phyloP scores from a whole-genome alignment of 2,797 vertebrate species.

The Clarias platycephalus region DNA sequence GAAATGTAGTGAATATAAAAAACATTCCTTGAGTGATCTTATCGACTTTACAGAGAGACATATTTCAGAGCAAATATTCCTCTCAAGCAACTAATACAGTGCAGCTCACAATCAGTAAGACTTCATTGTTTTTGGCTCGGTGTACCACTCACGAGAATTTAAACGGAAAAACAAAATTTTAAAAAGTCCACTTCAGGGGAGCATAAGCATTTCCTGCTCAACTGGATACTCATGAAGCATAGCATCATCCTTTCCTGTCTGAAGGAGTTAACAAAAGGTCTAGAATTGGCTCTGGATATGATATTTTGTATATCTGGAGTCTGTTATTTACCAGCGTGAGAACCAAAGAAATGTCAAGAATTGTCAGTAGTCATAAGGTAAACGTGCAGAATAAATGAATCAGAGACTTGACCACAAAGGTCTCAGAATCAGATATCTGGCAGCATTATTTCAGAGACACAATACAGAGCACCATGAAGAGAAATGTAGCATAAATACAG shows the following conservation, averaged over 20 bases:
- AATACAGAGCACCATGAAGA: not conserved
- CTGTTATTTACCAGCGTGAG: not conserved
- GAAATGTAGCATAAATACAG: conserved; percentile 42
- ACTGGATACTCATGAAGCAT: not conserved
- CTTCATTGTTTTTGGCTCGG: not conserved
- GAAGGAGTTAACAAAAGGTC: not conserved
- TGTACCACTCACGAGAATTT: not conserved
- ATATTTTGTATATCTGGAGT: not conserved
- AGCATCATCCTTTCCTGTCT: not conserved
- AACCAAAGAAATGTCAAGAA: conserved; percentile 24
- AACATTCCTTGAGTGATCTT: not conserved
- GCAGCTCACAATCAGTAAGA: not conserved
- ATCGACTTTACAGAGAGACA: not conserved
- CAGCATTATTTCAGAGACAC: not conserved
- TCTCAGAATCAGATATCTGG: not conserved
- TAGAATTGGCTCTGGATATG: not conserved
- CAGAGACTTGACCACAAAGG: not conserved
- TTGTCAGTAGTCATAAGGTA: not conserved
- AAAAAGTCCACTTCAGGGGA: not conserved
- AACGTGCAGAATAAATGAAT: not conserved
- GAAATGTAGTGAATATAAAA: conserved; percentile 9
- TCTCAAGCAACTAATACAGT: not conserved
- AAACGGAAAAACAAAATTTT: not conserved
- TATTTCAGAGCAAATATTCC: conserved; percentile 7
- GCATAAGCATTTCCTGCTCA: not conserved